These are phyloP conservation scores for Emesis furor DNA, from an alignment of 2,888 invertebrate species.

Conservation along the genomic window DNA sequence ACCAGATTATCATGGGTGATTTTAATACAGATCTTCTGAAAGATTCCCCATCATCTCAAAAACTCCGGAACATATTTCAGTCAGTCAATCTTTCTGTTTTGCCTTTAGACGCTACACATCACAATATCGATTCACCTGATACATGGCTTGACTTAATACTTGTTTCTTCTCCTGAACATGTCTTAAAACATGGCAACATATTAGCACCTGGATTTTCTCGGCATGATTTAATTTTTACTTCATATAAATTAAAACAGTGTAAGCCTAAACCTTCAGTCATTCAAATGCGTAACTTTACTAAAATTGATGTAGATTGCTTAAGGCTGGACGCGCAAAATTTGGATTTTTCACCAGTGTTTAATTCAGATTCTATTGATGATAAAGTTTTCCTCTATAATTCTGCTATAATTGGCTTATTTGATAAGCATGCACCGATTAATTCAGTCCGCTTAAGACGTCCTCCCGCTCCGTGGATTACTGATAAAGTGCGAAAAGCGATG, in stretches of 20 bases:
- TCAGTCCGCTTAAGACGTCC: no score
- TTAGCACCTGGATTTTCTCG: constrained; percentile 35
- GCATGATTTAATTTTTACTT: constrained; percentile 30
- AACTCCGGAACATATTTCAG: neutral
- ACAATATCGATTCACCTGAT: neutral
- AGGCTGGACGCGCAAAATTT: neutral
- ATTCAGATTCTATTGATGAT: constrained; percentile 8
- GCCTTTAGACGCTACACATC: neutral
- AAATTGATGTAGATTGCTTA: neutral
- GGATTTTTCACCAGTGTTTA: constrained; percentile 5
- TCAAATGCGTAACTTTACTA: neutral
- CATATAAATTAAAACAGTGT: constrained; percentile 29
- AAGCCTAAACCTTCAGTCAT: constrained; percentile 21
- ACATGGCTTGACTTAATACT: neutral
- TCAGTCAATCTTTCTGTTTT: neutral
- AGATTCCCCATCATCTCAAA: neutral
- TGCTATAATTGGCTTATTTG: no score
- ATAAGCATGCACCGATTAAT: no score
- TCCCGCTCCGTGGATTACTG: no score
- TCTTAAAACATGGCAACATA: constrained; percentile 16
- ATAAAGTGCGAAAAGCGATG: no score
- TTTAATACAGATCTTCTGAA: neutral
- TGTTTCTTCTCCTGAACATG: neutral
- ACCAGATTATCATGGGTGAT: neutral
- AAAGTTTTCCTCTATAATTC: constrained; percentile 23